Percentiles rank a stretch among this genome's conserved stretches.
phyloP scores from a whole-genome alignment of 2,113 vertebrate species.

The Oreochromis niloticus region DNA sequence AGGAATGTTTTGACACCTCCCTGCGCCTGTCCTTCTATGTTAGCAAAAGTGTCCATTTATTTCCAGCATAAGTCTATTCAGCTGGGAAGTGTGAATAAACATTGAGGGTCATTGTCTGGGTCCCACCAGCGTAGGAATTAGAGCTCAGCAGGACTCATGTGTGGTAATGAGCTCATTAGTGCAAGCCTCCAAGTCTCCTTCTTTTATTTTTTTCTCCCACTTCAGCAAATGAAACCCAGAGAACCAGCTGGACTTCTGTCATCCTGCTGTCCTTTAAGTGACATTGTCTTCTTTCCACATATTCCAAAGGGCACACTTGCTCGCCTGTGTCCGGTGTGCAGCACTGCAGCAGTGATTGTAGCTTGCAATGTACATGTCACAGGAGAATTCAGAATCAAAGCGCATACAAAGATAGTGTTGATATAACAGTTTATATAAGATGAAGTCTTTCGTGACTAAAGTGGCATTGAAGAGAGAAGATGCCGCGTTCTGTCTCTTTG shows the following conservation, averaged over 20 bases:
- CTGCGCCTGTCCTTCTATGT: not conserved
- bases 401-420: not conserved
- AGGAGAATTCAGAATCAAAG: not conserved
- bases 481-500: not conserved
- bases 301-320: not conserved
- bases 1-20: not conserved
- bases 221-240: not conserved
- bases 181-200: not conserved
- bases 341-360: not conserved
- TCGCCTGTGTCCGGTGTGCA: not conserved
- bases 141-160: not conserved
- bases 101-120: not conserved
- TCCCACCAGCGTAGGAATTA: not conserved
- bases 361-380: not conserved
- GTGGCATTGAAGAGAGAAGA: not conserved
- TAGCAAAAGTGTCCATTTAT: not conserved
- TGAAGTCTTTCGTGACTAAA: not conserved
- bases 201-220: not conserved
- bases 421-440: not conserved
- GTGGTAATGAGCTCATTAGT: slow-evolving; percentile 35
- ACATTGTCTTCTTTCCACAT: not conserved
- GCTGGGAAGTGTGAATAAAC: not conserved
- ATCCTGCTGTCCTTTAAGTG: not conserved
- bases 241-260: not conserved
- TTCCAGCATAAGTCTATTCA: not conserved